Conservation (phyloP, 2,888 invertebrate species). For the Ichneumoninae sp. region DNA sequence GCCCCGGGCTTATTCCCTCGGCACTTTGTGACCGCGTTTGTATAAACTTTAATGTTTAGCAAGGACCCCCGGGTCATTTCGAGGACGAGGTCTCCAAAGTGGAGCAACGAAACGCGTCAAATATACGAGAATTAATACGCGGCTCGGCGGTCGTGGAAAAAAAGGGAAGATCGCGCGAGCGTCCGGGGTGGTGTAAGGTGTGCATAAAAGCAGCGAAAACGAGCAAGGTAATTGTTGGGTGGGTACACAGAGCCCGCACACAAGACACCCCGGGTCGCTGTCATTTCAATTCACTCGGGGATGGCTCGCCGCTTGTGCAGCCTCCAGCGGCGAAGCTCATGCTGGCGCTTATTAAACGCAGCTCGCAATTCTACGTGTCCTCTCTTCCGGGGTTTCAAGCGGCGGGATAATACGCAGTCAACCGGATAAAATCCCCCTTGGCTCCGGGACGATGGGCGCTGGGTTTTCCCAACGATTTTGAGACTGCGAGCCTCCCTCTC, state of each 20-base stretch:
- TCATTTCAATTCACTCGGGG: constrained; percentile 20
- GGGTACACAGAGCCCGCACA: background rate
- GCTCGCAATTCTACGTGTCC: constrained; percentile 44
- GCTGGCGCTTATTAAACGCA: constrained; percentile 58
- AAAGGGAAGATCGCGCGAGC: background rate
- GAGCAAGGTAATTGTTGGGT: constrained; percentile 10
- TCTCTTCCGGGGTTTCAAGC: constrained; percentile 31
- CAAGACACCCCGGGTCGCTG: background rate
- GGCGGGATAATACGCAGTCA: constrained; percentile 44
- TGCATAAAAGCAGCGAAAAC: constrained; percentile 14
- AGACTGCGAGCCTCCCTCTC: constrained; percentile 25
- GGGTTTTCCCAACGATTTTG: constrained; percentile 52
- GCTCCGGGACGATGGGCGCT: constrained; percentile 19
- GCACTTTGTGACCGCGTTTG: background rate
- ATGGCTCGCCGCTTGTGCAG: background rate
- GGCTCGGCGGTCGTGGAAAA: background rate
- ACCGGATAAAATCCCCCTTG: constrained; percentile 47
- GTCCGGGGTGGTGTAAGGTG: background rate
- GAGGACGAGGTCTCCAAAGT: constrained; percentile 3
- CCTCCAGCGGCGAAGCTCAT: constrained; percentile 13
- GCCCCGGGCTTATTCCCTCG: background rate
- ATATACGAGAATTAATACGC: constrained; percentile 2
- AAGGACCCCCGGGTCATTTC: constrained; percentile 33
- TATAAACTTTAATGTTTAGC: constrained; percentile 54
- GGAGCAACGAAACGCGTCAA: background rate